Base-by-base conservation (phyloP, 1,140 invertebrate species). In the Triops cancriformis region DNA sequence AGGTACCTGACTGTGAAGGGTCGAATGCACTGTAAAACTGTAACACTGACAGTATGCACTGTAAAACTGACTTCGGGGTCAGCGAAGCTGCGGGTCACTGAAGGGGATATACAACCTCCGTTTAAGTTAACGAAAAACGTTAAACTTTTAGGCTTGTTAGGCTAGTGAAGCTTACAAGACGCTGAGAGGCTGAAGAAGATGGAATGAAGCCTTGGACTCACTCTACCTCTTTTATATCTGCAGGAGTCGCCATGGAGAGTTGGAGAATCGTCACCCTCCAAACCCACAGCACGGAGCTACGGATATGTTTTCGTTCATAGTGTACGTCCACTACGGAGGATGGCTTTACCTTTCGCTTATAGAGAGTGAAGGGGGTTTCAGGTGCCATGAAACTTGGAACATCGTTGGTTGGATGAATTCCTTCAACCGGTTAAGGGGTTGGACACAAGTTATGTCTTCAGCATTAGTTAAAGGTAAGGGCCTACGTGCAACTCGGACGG, bases 141-240 rank as follows among this genome's bases (percentile, higher is more conserved):
- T 64, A 5, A 45, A 64, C 10, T 64, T 64, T 64, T n/a, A 64
- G 23, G 10, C 7, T 64, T 64, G n/a, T 23, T 12, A 23, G 51
- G 4, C 23, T 5, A 11, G 14, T 64, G 9, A 23, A 64, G 18
- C 51, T 23, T n/a, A 64, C 51, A 64, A 64, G 51, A 64, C 14
- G 14, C 23, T 23, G 14, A 64, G 14, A 64, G 51, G 51, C 6
- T 64, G 51, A 64, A n/a, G 23, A 23, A 64, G 51, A 64, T 64
- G 51, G 51, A 9, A 64, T 64, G 51, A 64, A n/a, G 51, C 6
- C 23, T 64, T 23, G 51, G n/a, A 64, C 14, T 18, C 23, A 18
- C 51, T n/a, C 51, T 64, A 23, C 18, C 51, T 64, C 51, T 64
- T 64, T 64, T 64, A 64, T 64, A 64, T 64, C 51, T 64, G 23